Evolutionary conservation across 2,797 vertebrate genomes (phyloP), one percentile per base, ranked within the genome.

Genomic region (Scomberomorus guttatus): DNA sequence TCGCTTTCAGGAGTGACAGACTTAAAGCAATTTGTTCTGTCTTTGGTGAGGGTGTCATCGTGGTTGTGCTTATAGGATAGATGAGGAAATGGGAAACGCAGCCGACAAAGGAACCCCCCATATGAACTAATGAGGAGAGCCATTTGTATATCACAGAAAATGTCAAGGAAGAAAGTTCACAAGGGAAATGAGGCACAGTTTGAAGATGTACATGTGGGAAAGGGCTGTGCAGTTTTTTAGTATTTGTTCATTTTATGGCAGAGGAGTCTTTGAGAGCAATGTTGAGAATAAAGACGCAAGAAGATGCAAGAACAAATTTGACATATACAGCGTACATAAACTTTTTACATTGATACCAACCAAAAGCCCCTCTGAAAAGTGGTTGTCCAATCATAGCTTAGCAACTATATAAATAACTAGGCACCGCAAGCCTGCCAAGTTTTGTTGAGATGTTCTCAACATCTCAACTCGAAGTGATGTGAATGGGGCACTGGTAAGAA

Each of bases 21-120:
- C 82, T 70, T 15, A 0, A 57, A 79, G 83, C 83, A 84, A 91
- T 91, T 87, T 81, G 80, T 83, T 75, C 69, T 46, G 63, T 81
- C 62, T 80, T 58, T 63, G 72, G 65, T 20, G 29, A 76, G 56
- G 61, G 51, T 60, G 75, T 79, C 83, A 42, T 11, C 3, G 32
- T 18, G 46, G 69, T 76, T 78, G 68, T 64, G 74, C 63, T 58
- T 15, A 50, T 50, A 44, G 77, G 80, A 86, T 68, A 59, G 61
- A 75, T 62, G 71, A 82, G 71, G 72, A 25, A 70, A n/a, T 67
- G 54, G 72, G 51, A 81, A 75, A 75, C 39, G 20, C 62, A 42
- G 42, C 6, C 12, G 42, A 50, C 39, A 54, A 12, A 37, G 17
- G 32, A 75, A 39, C 7, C 34, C 56, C 57, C 44, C 5, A 12